A percentile compares a stretch with the other conserved stretches of the same genome.
phyloP scores from a whole-genome alignment of 1,140 invertebrate species.

The Temnothorax nylanderi region DNA sequence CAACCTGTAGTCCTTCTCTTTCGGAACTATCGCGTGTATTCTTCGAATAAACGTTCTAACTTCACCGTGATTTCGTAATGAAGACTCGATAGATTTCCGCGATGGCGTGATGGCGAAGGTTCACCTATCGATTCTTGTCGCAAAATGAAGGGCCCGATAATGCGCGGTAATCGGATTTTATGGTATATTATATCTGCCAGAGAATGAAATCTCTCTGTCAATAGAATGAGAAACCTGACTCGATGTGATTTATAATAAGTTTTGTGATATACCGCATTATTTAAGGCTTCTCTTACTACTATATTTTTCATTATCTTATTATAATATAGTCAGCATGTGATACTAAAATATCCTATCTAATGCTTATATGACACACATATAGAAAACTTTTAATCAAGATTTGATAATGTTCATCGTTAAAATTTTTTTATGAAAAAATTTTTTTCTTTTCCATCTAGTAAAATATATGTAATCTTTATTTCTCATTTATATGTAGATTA shows the following conservation, averaged over 20 bases:
- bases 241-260: neutral
- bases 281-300: neutral
- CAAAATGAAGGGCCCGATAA: slow-evolving; percentile 17
- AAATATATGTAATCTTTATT: slow-evolving; percentile 14
- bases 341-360: slow-evolving; percentile 2
- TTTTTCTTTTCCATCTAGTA: neutral
- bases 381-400: slow-evolving; percentile 12
- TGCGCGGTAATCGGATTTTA: slow-evolving; percentile 39
- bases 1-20: slow-evolving; percentile 10
- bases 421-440: neutral
- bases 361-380: neutral
- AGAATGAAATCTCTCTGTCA: slow-evolving; percentile 1
- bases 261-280: neutral
- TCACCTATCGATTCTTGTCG: slow-evolving; percentile 28
- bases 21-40: neutral
- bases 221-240: slow-evolving; percentile 5
- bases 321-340: neutral
- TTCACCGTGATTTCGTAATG: slow-evolving; percentile 21
- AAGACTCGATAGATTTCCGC: slow-evolving; percentile 20
- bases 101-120: slow-evolving; percentile 14
- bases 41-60: slow-evolving; percentile 42
- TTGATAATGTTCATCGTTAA: neutral
- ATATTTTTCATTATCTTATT: slow-evolving; percentile 23
- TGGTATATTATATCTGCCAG: slow-evolving; percentile 24
- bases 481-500: slow-evolving; percentile 25